These are phyloP conservation scores for Neosilurus hyrtlii DNA, from an alignment of 2,797 vertebrate species.

Conservation along the genomic window DNA sequence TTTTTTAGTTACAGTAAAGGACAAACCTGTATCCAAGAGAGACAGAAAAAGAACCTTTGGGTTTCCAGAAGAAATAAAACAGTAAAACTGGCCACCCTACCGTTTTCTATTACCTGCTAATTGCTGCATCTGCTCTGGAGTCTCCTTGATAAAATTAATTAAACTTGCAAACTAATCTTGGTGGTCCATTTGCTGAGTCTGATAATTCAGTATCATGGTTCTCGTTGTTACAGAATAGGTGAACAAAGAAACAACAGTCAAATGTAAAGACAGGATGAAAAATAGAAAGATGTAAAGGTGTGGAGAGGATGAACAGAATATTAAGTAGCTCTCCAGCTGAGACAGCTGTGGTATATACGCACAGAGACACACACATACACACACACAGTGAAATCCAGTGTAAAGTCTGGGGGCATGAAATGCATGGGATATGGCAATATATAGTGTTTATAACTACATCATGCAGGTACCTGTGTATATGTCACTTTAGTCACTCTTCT, in stretches of 20 bases:
- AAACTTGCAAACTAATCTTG: slow-evolving; percentile 79
- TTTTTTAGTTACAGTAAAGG: neutral
- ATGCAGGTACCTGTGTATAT: neutral
- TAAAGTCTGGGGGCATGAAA: slow-evolving; percentile 43
- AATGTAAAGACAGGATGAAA: slow-evolving; percentile 60
- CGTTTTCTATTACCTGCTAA: slow-evolving; percentile 80
- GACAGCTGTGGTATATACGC: slow-evolving; percentile 42
- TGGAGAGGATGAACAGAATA: slow-evolving; percentile 58
- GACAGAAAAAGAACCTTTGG: slow-evolving; percentile 56
- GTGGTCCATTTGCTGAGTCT: slow-evolving; percentile 70
- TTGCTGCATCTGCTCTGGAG: slow-evolving; percentile 77
- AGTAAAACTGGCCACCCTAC: slow-evolving; percentile 71
- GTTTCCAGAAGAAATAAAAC: slow-evolving; percentile 72
- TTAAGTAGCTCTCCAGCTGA: slow-evolving; percentile 56
- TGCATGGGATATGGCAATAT: slow-evolving; percentile 60
- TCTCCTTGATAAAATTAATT: slow-evolving; percentile 81
- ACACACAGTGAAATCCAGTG: neutral
- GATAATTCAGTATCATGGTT: slow-evolving; percentile 71
- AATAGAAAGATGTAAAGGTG: slow-evolving; percentile 34
- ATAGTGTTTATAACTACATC: neutral
- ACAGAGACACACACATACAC: slow-evolving; percentile 43
- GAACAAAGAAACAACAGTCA: slow-evolving; percentile 57
- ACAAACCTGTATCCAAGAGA: neutral
- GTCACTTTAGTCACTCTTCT: neutral
- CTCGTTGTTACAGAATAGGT: slow-evolving; percentile 59